phyloP scores from a whole-genome alignment of 1,140 invertebrate genomes.

The Papilio dardanus region DNA sequence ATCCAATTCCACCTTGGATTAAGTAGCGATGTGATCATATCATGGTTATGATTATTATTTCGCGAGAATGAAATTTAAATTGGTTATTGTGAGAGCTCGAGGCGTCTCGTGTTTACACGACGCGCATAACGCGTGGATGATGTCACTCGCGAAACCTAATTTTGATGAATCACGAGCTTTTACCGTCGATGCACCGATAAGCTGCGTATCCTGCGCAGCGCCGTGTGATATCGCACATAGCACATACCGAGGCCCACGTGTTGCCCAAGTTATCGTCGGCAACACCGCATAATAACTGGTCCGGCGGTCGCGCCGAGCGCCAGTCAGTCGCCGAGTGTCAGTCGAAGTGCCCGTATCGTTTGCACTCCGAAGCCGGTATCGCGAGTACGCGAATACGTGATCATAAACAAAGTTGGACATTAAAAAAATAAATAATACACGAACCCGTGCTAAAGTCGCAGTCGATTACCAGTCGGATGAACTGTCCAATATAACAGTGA shows the following conservation, averaged over 20 bases:
- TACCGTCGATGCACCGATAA: constrained; percentile 78
- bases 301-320: constrained; percentile 56
- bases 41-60: constrained; percentile 11
- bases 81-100: constrained; percentile 35
- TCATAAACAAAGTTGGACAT: constrained; percentile 50
- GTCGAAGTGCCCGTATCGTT: constrained; percentile 68
- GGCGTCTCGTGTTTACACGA: constrained; percentile 36
- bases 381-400: constrained; percentile 64
- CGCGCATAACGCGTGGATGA: constrained; percentile 58
- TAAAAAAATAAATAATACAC: constrained; percentile 48
- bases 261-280: constrained; percentile 73
- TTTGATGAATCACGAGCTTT: constrained; percentile 77
- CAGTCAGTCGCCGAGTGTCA: constrained; percentile 72
- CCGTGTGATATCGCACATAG: constrained; percentile 62
- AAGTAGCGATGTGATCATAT: constrained; percentile 11
- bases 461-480: constrained; percentile 61
- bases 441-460: constrained; percentile 56
- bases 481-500: constrained; percentile 49
- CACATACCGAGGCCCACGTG: constrained; percentile 70
- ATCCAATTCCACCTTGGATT: not conserved
- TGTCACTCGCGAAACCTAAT: constrained; percentile 74
- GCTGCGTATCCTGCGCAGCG: constrained; percentile 57
- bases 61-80: constrained; percentile 33
- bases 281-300: constrained; percentile 78
- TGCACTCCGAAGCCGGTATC: constrained; percentile 52